A percentile compares a stretch with the other conserved stretches of the same genome.
phyloP scores from a whole-genome alignment of 2,797 vertebrate genomes.

The Cheracebus regulus region DNA sequence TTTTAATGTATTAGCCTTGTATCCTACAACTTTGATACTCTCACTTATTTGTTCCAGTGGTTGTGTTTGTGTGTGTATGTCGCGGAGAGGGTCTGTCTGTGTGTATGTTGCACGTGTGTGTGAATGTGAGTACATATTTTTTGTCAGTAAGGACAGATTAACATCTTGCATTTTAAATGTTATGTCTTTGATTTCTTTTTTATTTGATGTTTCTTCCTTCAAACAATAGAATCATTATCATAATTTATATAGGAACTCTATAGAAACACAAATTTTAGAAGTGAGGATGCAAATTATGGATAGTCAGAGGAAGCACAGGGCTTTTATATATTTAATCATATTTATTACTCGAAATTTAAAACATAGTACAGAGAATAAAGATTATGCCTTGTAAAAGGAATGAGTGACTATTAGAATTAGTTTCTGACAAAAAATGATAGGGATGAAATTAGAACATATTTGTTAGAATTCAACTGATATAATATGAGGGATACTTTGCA shows the following conservation, averaged over 20 bases:
- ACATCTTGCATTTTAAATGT: background rate
- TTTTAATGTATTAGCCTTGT: background rate
- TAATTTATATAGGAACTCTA: background rate
- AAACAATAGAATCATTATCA: background rate
- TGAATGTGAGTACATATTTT: background rate
- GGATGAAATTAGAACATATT: background rate
- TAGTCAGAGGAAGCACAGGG: background rate
- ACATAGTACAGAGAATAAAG: background rate
- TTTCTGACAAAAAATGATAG: background rate
- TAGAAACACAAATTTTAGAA: background rate
- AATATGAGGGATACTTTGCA: background rate
- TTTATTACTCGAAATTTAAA: background rate
- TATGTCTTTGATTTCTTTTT: background rate
- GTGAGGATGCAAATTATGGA: background rate
- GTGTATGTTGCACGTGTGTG: background rate
- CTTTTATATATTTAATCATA: background rate
- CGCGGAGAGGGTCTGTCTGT: rapidly evolving
- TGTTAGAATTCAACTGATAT: background rate
- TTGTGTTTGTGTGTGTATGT: background rate
- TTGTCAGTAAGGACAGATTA: background rate
- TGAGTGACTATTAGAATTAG: background rate
- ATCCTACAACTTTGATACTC: background rate
- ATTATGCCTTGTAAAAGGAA: background rate
- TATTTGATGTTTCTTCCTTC: background rate
- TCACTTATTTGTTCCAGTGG: background rate